Evolutionary conservation across 2,797 vertebrate genomes (phyloP).

Genomic region (Clamator glandarius): DNA sequence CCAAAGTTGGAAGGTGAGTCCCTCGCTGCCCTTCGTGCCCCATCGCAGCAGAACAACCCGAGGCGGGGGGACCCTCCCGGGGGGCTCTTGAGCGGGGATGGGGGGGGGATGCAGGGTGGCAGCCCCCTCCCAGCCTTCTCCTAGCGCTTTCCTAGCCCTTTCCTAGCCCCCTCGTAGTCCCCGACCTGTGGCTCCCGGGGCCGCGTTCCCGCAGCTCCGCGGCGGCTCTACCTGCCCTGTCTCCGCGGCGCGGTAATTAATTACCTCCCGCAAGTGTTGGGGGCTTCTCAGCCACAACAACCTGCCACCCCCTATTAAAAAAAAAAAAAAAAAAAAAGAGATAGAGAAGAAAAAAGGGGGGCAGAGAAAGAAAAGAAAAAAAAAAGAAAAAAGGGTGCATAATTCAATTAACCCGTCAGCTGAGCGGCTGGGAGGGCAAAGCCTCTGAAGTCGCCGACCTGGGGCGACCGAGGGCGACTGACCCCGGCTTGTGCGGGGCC

Average conservation of each 20-base stretch:
- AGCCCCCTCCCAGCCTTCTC: too few relatives aligned
- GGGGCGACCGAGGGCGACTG: slow-evolving; percentile 73
- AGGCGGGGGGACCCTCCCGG: neutral
- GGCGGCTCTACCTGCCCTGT: neutral
- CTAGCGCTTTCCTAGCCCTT: neutral
- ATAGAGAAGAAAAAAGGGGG: neutral
- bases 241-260: slow-evolving; percentile 73
- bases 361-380: too few relatives aligned
- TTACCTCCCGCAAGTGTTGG: slow-evolving; percentile 76
- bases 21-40: slow-evolving; percentile 41
- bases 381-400: slow-evolving; percentile 71
- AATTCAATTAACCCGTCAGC: slow-evolving; percentile 82
- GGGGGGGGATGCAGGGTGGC: neutral
- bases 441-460: slow-evolving; percentile 70
- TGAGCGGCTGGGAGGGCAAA: slow-evolving; percentile 60
- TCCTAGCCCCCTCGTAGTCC: too few relatives aligned
- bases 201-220: neutral
- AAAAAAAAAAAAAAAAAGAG: neutral
- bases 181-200: neutral
- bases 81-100: neutral
- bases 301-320: too few relatives aligned
- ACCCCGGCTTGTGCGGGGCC: slow-evolving; percentile 71
- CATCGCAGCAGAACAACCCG: neutral
- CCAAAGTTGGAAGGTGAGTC: slow-evolving; percentile 89
- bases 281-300: slow-evolving; percentile 67